phyloP scores from a whole-genome alignment of 2,888 invertebrate genomes.

The Ectobius pallidus region DNA sequence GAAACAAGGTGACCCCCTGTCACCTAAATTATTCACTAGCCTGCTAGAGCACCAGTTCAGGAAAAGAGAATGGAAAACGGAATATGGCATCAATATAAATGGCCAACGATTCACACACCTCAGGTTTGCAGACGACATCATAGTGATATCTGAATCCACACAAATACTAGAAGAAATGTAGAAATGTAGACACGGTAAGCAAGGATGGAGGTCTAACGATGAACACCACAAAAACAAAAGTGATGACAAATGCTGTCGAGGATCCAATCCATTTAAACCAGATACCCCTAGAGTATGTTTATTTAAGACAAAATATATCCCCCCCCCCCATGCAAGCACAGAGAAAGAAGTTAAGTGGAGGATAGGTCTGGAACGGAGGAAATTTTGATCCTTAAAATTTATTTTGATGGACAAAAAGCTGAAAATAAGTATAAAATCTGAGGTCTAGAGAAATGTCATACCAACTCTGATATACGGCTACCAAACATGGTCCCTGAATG shows the following conservation, averaged over 20 bases:
- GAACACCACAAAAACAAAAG: slow-evolving; percentile 9
- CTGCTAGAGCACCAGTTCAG: background rate
- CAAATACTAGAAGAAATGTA: background rate
- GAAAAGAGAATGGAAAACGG: background rate
- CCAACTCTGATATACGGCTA: background rate
- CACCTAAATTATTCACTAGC: slow-evolving; percentile 9
- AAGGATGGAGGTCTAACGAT: background rate
- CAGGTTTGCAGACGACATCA: background rate
- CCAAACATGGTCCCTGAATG: slow-evolving; percentile 14
- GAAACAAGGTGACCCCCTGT: background rate
- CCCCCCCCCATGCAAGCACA: too few species aligned
- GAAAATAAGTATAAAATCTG: too few species aligned
- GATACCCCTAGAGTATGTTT: background rate
- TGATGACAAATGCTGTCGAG: background rate
- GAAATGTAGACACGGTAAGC: background rate
- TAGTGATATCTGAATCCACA: background rate
- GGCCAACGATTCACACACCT: background rate
- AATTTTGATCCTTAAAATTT: too few species aligned
- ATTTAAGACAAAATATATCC: too few species aligned
- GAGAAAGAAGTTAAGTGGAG: too few species aligned
- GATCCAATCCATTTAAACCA: background rate
- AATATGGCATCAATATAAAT: background rate
- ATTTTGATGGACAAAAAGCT: too few species aligned
- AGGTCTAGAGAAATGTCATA: background rate
- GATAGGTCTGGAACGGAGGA: too few species aligned